A percentile compares a stretch with the other conserved stretches of the same genome.
These are phyloP conservation scores for Morbakka virulenta DNA, from an alignment of 30 jellyfish, hydroid and myxozoan species.

Conservation along the genomic window DNA sequence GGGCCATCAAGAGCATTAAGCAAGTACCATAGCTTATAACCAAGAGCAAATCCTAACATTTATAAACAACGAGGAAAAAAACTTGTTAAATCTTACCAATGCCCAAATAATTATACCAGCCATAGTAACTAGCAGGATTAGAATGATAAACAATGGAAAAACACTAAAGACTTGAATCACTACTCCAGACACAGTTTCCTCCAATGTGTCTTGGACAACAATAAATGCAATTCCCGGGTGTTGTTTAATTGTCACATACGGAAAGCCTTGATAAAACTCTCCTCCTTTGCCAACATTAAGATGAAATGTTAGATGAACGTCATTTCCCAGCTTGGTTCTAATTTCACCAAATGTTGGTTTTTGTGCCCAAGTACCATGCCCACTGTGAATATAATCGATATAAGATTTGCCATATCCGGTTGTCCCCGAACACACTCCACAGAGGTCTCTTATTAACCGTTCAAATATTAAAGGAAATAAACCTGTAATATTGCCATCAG, in stretches of 20 bases:
- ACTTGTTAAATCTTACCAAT: too few species aligned
- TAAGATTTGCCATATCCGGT: neutral
- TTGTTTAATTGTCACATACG: conserved; percentile 37
- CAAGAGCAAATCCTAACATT: too few species aligned
- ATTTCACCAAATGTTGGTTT: conserved; percentile 26
- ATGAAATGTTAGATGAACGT: conserved; percentile 49
- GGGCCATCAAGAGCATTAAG: too few species aligned
- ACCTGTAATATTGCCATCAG: conserved; percentile 46
- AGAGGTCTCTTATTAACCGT: conserved; percentile 19
- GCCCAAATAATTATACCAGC: conserved; percentile 61
- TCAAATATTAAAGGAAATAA: conserved; percentile 30
- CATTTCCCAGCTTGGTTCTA: conserved; percentile 39
- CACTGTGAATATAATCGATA: conserved; percentile 29
- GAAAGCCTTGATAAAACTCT: conserved; percentile 41
- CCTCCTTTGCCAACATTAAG: conserved; percentile 33
- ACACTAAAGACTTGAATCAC: conserved; percentile 5
- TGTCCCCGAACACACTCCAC: conserved; percentile 42
- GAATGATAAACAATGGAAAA: conserved; percentile 55
- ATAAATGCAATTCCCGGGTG: conserved; percentile 64
- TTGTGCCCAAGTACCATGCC: conserved; percentile 65
- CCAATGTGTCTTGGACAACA: conserved; percentile 46
- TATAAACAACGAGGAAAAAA: too few species aligned
- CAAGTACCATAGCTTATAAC: too few species aligned
- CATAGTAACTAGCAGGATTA: conserved; percentile 14
- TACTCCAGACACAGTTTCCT: conserved; percentile 4